Base-by-base conservation (phyloP, 1,140 invertebrate species). In the Microplitis mediator region DNA sequence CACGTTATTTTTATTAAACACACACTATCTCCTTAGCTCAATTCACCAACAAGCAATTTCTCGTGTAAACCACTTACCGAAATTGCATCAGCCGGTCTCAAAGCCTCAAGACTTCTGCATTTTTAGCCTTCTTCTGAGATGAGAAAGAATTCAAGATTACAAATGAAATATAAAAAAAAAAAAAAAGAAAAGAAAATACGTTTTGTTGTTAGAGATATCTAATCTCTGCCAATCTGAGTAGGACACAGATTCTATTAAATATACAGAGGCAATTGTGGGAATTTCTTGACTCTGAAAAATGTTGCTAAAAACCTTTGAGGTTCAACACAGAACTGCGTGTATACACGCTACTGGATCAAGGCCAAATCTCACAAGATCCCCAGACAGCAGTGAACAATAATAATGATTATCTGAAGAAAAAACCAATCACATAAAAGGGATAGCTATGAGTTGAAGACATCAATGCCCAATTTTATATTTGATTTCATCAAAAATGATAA, bases 21-120 rank as follows among this genome's bases (percentile, higher is more conserved):
- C 34, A n/a, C 60, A 4, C 11, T 60, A 31, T 60, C 5, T 23
- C 11, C 11, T 60, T 62, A n/a, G 4, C 60, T 62, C 14, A 34
- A 58, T 58, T 58, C 23, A 0, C 56, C 16, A 31, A 58, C 39
- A 6, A 9, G 11, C 31, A 32, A n/a, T 62, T 62, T 62, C 60
- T 35, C 60, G 60, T 14, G 60, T 36, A 23, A 62, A 35, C 34
- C 60, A 62, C 35, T 62, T n/a, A 34, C 34, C 32, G 34, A 62
- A 62, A 62, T 62, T 62, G 60, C 60, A 62, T 62, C 60, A 62
- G 60, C 60, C 34, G 13, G 5, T n/a, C 56, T 54, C 52, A 54
- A 54, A 54, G 52, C 6, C 45, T 54, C 3, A 14, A 14, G 13
- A 3, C 52, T 13, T 50, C 13, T 54, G 52, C 16, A 54, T 54